Percentiles rank a stretch among this genome's conserved stretches.
Conservation (phyloP, 2,797 vertebrate species). For the Jordanella pulchra region DNA sequence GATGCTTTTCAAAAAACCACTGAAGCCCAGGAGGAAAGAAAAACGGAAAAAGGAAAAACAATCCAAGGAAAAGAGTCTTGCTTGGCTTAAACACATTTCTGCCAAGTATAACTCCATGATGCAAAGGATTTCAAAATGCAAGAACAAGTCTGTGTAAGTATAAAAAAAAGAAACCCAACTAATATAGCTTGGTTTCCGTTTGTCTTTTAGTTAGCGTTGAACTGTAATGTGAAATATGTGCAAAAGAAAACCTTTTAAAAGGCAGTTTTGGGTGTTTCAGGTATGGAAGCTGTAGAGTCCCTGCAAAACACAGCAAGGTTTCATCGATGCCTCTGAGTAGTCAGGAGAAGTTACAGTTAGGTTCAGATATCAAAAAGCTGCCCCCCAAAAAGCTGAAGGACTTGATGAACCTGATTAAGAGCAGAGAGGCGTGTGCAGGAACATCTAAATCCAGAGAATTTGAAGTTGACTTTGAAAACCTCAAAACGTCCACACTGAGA, state of each 20-base stretch:
- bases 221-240: background rate
- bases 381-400: slow-evolving; percentile 87
- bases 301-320: slow-evolving; percentile 64
- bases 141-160: slow-evolving; percentile 80
- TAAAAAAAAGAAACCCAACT: slow-evolving; percentile 13
- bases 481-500: slow-evolving; percentile 88
- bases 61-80: slow-evolving; percentile 67
- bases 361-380: slow-evolving; percentile 88
- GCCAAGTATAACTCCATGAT: slow-evolving; percentile 66
- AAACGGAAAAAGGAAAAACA: slow-evolving; percentile 79
- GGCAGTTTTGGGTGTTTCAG: slow-evolving; percentile 51
- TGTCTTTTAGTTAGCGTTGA: background rate
- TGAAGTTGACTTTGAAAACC: slow-evolving; percentile 89
- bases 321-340: slow-evolving; percentile 82
- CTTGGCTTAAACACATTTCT: slow-evolving; percentile 70
- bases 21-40: slow-evolving; percentile 81
- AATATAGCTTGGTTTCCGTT: background rate
- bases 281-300: slow-evolving; percentile 26
- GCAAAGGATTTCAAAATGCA: slow-evolving; percentile 73
- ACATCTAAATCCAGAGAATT: slow-evolving; percentile 82
- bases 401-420: slow-evolving; percentile 87
- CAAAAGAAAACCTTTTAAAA: slow-evolving; percentile 3
- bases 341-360: slow-evolving; percentile 88
- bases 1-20: slow-evolving; percentile 78
- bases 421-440: slow-evolving; percentile 80